phyloP scores from a whole-genome alignment of 2,113 vertebrate species.

The Rhea pennata region DNA sequence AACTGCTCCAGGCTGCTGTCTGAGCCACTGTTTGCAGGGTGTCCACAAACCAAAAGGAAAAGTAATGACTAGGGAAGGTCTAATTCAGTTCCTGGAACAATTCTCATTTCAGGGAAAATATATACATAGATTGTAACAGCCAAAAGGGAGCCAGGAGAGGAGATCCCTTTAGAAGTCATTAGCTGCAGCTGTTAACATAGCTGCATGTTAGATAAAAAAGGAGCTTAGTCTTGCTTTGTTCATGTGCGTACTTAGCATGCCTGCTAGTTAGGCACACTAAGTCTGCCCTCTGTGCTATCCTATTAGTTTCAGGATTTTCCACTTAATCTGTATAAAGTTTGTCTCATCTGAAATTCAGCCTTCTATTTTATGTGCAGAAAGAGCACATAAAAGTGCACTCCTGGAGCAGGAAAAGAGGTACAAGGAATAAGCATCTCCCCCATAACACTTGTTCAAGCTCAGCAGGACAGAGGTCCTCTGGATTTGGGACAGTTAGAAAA shows the following conservation, averaged over 20 bases:
- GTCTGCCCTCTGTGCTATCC: background rate
- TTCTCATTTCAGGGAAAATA: background rate
- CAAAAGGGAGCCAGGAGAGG: background rate
- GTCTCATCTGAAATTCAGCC: background rate
- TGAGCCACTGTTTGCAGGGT: background rate
- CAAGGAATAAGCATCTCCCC: background rate
- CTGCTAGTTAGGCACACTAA: background rate
- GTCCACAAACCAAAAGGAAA: background rate
- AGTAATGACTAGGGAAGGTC: constrained; percentile 16
- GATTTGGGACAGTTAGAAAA: background rate
- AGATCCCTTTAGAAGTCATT: constrained; percentile 16
- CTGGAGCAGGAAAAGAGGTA: background rate
- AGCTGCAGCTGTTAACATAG: background rate
- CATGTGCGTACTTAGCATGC: background rate
- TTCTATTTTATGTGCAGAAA: background rate
- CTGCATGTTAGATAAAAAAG: background rate
- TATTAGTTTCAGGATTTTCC: background rate
- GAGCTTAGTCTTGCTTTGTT: background rate
- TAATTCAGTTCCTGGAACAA: constrained; percentile 31
- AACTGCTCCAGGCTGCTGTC: constrained; percentile 31
- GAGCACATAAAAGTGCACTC: too few species aligned
- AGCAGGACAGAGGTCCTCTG: background rate
- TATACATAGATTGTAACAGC: background rate
- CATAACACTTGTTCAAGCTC: background rate
- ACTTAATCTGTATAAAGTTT: background rate